phyloP scores from a whole-genome alignment of 2,113 vertebrate genomes.

The Sterna hirundo region DNA sequence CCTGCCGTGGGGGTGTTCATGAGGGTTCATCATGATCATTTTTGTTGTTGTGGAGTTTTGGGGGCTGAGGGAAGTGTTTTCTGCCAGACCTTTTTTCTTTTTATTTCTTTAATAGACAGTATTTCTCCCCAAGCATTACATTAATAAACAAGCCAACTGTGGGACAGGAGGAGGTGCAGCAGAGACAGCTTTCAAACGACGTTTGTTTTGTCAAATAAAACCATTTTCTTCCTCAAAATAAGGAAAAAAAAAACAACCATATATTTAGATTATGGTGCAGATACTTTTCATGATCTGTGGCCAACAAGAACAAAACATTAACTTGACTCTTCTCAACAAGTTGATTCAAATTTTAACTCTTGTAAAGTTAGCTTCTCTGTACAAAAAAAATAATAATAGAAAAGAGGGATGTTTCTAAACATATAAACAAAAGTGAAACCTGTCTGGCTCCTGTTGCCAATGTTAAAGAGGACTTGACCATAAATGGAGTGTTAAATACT shows the following conservation, averaged over 20 bases:
- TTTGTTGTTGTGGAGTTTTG: neutral
- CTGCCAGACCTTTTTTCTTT: neutral
- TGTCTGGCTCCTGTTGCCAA: neutral
- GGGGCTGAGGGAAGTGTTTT: neutral
- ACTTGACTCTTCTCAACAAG: neutral
- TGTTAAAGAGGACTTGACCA: neutral
- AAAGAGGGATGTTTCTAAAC: neutral
- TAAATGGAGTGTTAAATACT: neutral
- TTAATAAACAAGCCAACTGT: neutral
- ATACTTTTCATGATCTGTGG: neutral
- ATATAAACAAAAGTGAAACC: neutral
- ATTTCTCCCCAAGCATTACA: neutral
- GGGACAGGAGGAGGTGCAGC: neutral
- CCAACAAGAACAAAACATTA: neutral
- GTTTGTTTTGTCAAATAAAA: neutral
- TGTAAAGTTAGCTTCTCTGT: neutral
- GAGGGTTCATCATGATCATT: neutral
- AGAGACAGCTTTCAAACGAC: neutral
- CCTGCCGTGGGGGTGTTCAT: neutral
- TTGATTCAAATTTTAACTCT: neutral
- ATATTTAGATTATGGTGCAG: neutral
- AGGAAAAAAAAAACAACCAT: neutral
- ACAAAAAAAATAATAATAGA: neutral
- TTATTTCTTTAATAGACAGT: neutral
- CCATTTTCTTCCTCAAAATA: neutral